Percentiles rank a stretch among this genome's conserved stretches.
These are phyloP conservation scores for Hoplostethus atlanticus DNA, from an alignment of 2,797 vertebrate species.

Conservation along the genomic window DNA sequence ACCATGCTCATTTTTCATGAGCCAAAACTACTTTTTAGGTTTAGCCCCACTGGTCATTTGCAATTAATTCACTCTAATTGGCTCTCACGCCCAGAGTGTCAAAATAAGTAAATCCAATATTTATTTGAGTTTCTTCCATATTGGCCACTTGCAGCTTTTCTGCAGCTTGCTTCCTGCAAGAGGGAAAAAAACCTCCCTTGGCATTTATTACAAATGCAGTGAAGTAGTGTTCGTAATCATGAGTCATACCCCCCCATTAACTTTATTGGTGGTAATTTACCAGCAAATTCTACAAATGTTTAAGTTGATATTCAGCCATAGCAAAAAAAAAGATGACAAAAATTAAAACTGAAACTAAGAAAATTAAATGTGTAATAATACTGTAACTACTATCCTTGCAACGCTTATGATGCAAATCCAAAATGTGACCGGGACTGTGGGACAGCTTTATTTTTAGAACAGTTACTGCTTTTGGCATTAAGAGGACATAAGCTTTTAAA, in stretches of 20 bases:
- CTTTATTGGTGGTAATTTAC: conserved; percentile 19
- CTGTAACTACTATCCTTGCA: too few species aligned
- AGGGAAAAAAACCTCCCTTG: conserved; percentile 22
- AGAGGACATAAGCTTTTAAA: too few species aligned
- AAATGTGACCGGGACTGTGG: too few species aligned
- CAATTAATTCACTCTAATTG: conserved; percentile 64
- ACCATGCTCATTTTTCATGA: conserved; percentile 47
- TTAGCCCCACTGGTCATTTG: conserved; percentile 54
- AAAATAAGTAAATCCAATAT: conserved; percentile 41
- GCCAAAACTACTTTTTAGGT: conserved; percentile 41
- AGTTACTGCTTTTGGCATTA: too few species aligned
- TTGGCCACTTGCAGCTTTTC: conserved; percentile 32
- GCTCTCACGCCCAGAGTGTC: conserved; percentile 36
- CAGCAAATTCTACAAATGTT: conserved; percentile 16
- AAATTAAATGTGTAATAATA: too few species aligned
- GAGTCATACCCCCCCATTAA: conserved; percentile 59
- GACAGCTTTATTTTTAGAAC: too few species aligned
- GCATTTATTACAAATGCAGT: conserved; percentile 51
- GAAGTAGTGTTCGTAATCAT: conserved; percentile 49
- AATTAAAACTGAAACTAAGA: too few species aligned
- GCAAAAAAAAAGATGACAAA: conserved; percentile 14
- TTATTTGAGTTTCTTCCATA: conserved; percentile 34
- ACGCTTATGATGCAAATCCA: too few species aligned
- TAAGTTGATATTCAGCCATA: conserved; percentile 6
- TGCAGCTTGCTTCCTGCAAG: conserved; percentile 42